A percentile compares a stretch with the other conserved stretches of the same genome.
phyloP scores from a whole-genome alignment of 2,888 invertebrate species.

The Acanthoscelides obtectus region DNA sequence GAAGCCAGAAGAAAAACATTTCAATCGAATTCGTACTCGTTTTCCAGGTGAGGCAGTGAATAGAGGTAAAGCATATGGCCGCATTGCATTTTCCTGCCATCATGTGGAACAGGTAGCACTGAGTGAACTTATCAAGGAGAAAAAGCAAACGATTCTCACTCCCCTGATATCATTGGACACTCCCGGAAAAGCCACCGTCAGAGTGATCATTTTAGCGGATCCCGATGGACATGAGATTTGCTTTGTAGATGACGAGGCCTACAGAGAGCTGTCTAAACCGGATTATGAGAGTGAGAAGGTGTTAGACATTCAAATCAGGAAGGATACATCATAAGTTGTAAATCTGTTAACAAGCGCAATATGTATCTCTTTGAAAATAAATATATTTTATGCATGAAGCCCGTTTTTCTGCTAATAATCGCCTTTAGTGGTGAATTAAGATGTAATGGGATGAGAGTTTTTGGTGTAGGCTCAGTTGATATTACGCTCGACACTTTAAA shows the following conservation, averaged over 20 bases:
- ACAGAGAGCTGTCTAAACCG: slow-evolving; percentile 77
- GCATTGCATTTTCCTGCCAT: slow-evolving; percentile 92
- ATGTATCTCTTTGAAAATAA: neutral
- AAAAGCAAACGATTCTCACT: slow-evolving; percentile 73
- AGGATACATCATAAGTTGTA: slow-evolving; percentile 54
- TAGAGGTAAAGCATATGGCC: slow-evolving; percentile 87
- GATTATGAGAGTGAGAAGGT: slow-evolving; percentile 80
- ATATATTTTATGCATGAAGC: neutral
- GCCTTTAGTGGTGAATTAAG: too few species aligned
- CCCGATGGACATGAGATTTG: slow-evolving; percentile 98
- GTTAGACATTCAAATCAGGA: slow-evolving; percentile 69
- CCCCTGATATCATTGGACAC: slow-evolving; percentile 91
- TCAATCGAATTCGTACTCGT: slow-evolving; percentile 9
- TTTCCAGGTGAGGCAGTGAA: slow-evolving; percentile 61
- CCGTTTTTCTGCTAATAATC: too few species aligned
- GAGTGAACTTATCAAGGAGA: slow-evolving; percentile 66
- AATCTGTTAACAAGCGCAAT: neutral
- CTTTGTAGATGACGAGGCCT: slow-evolving; percentile 96
- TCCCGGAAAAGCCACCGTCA: slow-evolving; percentile 94
- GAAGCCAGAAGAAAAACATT: too few species aligned
- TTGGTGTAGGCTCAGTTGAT: too few species aligned
- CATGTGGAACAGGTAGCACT: slow-evolving; percentile 70
- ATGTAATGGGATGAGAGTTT: too few species aligned
- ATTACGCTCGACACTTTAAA: too few species aligned
- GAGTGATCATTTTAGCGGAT: slow-evolving; percentile 94